Base-by-base conservation (phyloP, 2,113 vertebrate genomes). In the Gyps fulvus region DNA sequence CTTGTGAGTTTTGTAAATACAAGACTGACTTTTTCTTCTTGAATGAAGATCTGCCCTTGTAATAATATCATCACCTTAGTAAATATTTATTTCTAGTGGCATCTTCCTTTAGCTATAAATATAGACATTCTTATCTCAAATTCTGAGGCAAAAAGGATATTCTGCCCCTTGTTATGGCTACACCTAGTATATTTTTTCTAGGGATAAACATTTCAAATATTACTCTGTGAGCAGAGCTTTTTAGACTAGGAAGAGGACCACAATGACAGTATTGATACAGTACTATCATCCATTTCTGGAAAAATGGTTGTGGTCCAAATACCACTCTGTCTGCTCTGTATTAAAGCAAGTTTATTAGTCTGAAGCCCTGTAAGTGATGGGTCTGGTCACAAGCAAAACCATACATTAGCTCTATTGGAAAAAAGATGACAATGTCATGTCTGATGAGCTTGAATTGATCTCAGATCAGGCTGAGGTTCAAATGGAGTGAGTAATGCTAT, bases 1-100 rank as follows among this genome's bases (percentile, higher is more conserved):
- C 45, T 54, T 69, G 11, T 72, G 71, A 92, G 42, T 73, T 93
- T 88, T 73, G 32, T 86, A 90, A 88, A 85, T 79, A 79, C 7
- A 74, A 82, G 59, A 61, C 16, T 49, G 55, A 42, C 52, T 83
- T 79, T 58, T 88, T 79, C 50, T 57, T 78, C 54, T 57, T 90
- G 70, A 94, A 72, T 38, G 25, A 93, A 90, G 63, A 87, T 79
- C 31, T 71, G 9, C 49, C 73, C 54, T 77, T 79, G 78, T 84
- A 92, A 86, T 90, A 70, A 54, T 76, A 95, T 88, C 54, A 84
- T 29, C 59, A 70, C 42, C 42, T 77, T 59, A 66, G 59, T 81
- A 96, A 97, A 95, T 88, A 81, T 87, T 94, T 95, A 87, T 74
- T 92, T 88, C 76, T 86, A 93, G 58, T 42, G 58, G 32, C 70